Evolutionary conservation across 2,113 vertebrate genomes (phyloP).

Genomic region (Chloroceryle aenea): DNA sequence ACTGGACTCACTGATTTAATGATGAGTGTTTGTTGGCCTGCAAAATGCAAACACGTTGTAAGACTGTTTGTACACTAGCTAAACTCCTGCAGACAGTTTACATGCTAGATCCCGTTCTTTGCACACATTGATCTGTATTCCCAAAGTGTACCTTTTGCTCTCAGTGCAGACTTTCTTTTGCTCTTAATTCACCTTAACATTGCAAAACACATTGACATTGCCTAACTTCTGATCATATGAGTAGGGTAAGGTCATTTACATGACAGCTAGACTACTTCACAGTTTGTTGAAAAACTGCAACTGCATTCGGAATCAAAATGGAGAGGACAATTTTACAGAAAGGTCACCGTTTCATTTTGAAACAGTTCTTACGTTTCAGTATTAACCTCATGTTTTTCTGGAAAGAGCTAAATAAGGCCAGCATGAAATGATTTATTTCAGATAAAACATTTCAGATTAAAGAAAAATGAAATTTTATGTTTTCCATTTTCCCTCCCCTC

Average conservation of each 20-base stretch:
- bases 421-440: not conserved
- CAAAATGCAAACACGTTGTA: conserved; percentile 51
- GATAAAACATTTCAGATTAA: not conserved
- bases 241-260: not conserved
- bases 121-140: not conserved
- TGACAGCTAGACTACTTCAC: not conserved
- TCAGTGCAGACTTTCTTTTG: not conserved
- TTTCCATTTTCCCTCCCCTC: not conserved
- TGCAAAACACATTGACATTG: not conserved
- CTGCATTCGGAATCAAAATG: not conserved
- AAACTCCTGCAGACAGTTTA: conserved; percentile 42
- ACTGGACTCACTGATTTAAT: conserved; percentile 61
- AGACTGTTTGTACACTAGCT: conserved; percentile 35
- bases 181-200: conserved; percentile 22
- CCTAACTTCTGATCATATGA: conserved; percentile 42
- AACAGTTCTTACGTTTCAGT: not conserved
- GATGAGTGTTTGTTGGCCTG: conserved; percentile 66
- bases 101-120: not conserved
- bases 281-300: not conserved
- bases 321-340: not conserved
- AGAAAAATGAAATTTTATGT: not conserved
- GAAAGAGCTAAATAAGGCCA: not conserved
- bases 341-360: not conserved
- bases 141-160: not conserved
- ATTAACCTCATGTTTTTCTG: not conserved